phyloP scores from a whole-genome alignment of 2,113 vertebrate species.

The Anoplopoma fimbria region DNA sequence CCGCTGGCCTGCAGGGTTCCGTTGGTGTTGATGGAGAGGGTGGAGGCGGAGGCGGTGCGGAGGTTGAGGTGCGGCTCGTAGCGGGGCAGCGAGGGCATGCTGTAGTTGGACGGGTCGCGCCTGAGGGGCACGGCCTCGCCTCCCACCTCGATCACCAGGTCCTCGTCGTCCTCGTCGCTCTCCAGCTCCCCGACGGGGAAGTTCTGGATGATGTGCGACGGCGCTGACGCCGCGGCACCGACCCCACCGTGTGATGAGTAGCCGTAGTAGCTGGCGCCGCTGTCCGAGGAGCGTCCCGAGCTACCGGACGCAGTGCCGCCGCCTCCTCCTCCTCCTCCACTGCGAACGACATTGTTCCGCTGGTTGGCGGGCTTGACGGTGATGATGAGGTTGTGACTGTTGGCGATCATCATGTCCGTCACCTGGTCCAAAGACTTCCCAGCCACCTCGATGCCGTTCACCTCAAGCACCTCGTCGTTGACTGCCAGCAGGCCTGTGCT shows the following conservation, averaged over 20 bases:
- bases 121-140: constrained; percentile 85
- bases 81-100: constrained; percentile 86
- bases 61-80: constrained; percentile 88
- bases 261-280: constrained; percentile 87
- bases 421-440: constrained; percentile 98
- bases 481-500: constrained; percentile 96
- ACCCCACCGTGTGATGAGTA: constrained; percentile 65
- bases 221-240: constrained; percentile 45
- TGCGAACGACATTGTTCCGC: constrained; percentile 93
- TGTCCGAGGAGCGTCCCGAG: constrained; percentile 94
- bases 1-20: constrained; percentile 83
- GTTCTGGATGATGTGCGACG: constrained; percentile 84
- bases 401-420: constrained; percentile 99
- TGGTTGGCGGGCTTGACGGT: constrained; percentile 97
- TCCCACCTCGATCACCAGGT: constrained; percentile 91
- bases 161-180: constrained; percentile 91
- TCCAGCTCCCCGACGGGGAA: constrained; percentile 89
- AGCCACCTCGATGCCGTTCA: constrained; percentile 96
- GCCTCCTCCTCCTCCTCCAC: constrained; percentile 82
- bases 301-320: constrained; percentile 87
- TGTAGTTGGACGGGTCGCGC: constrained; percentile 76
- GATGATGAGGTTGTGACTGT: constrained; percentile 98
- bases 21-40: constrained; percentile 74
- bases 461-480: constrained; percentile 97
- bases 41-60: constrained; percentile 60